Conservation (phyloP, 2,888 invertebrate species). For the Sesamia inferens region DNA sequence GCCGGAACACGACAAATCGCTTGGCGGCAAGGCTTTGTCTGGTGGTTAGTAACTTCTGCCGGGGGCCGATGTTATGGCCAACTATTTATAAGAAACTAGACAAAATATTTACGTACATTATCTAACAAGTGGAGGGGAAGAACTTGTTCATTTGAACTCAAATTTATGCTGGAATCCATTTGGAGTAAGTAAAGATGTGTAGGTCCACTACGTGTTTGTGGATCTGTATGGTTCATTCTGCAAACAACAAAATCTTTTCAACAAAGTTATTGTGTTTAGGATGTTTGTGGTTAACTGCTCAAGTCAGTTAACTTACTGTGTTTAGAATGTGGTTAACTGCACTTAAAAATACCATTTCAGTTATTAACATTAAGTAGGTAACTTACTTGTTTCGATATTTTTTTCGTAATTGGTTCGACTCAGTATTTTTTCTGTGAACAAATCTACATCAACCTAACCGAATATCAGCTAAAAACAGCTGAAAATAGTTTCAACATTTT, state of each 20-base stretch:
- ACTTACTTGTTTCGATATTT: constrained; percentile 18
- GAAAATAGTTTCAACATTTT: neutral
- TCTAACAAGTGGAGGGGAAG: constrained; percentile 78
- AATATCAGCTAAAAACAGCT: neutral
- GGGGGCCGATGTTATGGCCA: too few relatives aligned
- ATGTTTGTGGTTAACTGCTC: too few relatives aligned
- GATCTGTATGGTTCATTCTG: constrained; percentile 41
- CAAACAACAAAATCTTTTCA: constrained; percentile 15
- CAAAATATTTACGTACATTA: constrained; percentile 66
- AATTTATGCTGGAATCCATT: constrained; percentile 53
- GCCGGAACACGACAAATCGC: too few relatives aligned
- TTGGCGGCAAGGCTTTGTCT: too few relatives aligned
- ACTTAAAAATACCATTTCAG: neutral
- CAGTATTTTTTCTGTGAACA: neutral
- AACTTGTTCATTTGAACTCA: constrained; percentile 62
- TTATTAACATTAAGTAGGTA: neutral
- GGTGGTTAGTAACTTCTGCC: too few relatives aligned
- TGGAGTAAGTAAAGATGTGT: constrained; percentile 64
- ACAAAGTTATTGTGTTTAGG: neutral
- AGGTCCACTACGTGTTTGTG: constrained; percentile 22
- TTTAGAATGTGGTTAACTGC: neutral
- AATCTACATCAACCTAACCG: neutral
- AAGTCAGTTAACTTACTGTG: too few relatives aligned
- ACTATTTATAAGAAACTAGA: neutral
- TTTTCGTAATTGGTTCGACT: neutral